phyloP scores from a whole-genome alignment of 2,113 vertebrate genomes.

The Hemicordylus capensis region DNA sequence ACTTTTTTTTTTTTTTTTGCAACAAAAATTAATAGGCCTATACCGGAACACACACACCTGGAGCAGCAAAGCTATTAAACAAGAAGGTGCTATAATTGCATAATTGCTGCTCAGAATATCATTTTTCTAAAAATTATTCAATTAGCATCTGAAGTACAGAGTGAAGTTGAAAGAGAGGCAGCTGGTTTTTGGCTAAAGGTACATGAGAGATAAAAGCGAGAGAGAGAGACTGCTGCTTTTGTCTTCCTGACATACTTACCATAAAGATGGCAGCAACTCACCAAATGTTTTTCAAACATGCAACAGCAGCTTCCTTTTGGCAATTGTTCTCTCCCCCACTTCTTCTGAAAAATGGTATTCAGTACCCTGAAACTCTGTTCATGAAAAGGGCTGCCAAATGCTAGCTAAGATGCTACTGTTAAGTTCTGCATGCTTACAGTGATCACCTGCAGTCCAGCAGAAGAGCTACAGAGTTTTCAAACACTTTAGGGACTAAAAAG shows the following conservation, averaged over 20 bases:
- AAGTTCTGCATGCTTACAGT: background rate
- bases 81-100: background rate
- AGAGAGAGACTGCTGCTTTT: background rate
- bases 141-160: slow-evolving; percentile 4
- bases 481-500: background rate
- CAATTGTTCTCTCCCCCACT: background rate
- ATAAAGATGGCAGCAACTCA: background rate
- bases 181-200: background rate
- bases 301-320: background rate
- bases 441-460: background rate
- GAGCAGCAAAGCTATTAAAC: slow-evolving; percentile 2
- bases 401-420: background rate
- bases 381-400: background rate
- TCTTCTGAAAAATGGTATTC: background rate
- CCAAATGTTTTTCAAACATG: background rate
- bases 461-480: background rate
- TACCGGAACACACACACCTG: accelerated
- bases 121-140: background rate
- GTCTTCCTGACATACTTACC: background rate
- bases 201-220: background rate
- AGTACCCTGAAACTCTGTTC: background rate
- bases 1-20: background rate
- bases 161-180: slow-evolving; percentile 13
- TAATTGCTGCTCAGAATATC: background rate
- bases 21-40: background rate